Evolutionary conservation across 2,888 invertebrate genomes (phyloP), one percentile per base, ranked within the genome.

Genomic region (Drosophila siamana): DNA sequence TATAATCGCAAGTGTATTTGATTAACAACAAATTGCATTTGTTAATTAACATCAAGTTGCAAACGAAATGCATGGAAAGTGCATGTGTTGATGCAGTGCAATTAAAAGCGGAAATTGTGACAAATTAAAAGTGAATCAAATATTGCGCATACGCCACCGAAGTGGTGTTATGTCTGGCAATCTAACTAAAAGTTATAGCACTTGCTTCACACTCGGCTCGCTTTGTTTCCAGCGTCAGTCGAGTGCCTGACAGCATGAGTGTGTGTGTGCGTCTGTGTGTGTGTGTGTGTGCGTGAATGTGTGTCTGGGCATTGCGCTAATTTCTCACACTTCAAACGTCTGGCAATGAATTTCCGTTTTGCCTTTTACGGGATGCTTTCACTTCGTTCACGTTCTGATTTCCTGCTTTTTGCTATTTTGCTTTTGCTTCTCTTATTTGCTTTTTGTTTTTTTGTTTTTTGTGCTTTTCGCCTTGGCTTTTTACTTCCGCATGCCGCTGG

Each of bases 321-420:
- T 86, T 84, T 84, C 88, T 74, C 88, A 88, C 81, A 81, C 85
- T 88, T 86, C 71, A 70, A 79, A 72, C 57, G 77, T 74, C 74
- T 79, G 86, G 79, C 79, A 80, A 80, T 85, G 86, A 81, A 88
- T 86, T 88, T 86, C 81, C 88, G 88, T 77, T 66, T 65, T 56
- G 52, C 61, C 73, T 62, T 76, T 30, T 47, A 50, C 44, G 55
- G 70, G 72, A 67, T 72, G 72, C 65, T 69, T 67, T 74, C 74
- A 60, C 69, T 69, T 51, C 52, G 46, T 64, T 69, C 71, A 74
- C 79, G 59, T 69, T 78, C 76, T 77, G 77, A 79, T 79, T 77
- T 79, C 80, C 77, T 80, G 78, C 70, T 67, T 41, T 62, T 59
- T 55, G 63, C 67, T 46, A 57, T 44, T 50, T 60, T 72, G 72